Evolutionary conservation across 2,888 invertebrate species (phyloP).

Genomic region (Pyrrhia umbra): DNA sequence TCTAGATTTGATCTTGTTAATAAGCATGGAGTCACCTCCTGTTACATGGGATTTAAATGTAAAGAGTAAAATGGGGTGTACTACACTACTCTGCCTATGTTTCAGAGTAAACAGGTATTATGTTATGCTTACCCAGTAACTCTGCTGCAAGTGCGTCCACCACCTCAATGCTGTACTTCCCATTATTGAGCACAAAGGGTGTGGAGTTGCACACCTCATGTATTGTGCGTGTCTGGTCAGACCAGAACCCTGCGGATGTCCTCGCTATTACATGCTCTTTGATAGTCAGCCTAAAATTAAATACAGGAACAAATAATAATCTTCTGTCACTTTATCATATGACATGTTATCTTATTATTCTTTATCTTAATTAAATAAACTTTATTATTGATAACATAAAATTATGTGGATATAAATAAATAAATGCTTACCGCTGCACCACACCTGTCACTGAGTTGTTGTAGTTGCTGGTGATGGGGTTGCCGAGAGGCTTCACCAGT

Average conservation of each 20-base stretch:
- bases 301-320: too few species aligned
- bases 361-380: neutral
- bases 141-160: conserved; percentile 94
- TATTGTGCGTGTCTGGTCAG: conserved; percentile 94
- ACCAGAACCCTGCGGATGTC: conserved; percentile 96
- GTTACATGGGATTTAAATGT: too few species aligned
- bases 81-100: too few species aligned
- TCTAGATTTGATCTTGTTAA: too few species aligned
- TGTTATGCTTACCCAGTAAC: conserved; percentile 91
- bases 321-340: neutral
- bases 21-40: too few species aligned
- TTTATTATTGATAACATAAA: neutral
- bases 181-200: conserved; percentile 93
- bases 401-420: accelerated
- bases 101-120: too few species aligned
- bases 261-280: conserved; percentile 96
- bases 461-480: conserved; percentile 93
- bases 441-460: conserved; percentile 94
- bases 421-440: conserved; percentile 91
- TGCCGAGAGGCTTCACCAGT: conserved; percentile 93
- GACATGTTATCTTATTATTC: neutral
- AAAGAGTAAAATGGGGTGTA: too few species aligned
- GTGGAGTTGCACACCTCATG: conserved; percentile 94
- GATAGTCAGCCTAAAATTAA: conserved; percentile 90
- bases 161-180: conserved; percentile 92